These are phyloP conservation scores for Zele albiditarsus DNA, from an alignment of 2,888 invertebrate species.

Conservation along the genomic window DNA sequence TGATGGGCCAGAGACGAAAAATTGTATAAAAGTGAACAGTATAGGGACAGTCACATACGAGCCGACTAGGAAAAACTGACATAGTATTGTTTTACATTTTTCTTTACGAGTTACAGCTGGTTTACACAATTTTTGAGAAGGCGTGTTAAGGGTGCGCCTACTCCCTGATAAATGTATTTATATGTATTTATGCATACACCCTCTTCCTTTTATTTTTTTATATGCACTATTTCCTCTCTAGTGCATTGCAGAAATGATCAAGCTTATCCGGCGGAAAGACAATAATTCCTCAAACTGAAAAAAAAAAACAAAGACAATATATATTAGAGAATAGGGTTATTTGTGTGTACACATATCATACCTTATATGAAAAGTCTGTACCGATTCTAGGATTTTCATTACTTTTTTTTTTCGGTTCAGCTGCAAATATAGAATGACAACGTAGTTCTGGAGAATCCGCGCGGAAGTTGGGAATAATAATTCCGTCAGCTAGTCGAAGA, in stretches of 20 bases:
- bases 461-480: conserved; percentile 56
- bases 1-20: conserved; percentile 41
- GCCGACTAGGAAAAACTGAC: conserved; percentile 12
- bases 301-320: neutral
- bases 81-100: conserved; percentile 53
- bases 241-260: conserved; percentile 11
- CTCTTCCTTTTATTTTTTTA: neutral
- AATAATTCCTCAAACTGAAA: neutral
- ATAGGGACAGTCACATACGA: conserved; percentile 31
- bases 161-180: neutral
- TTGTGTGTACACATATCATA: neutral
- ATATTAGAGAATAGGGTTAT: neutral
- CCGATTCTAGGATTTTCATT: neutral
- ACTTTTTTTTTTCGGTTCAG: neutral
- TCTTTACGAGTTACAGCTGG: conserved; percentile 54
- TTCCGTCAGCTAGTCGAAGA: conserved; percentile 52
- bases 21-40: conserved; percentile 28
- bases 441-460: conserved; percentile 30
- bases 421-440: conserved; percentile 26
- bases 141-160: conserved; percentile 7
- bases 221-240: neutral
- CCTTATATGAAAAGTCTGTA: neutral
- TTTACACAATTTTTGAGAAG: conserved; percentile 26
- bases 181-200: neutral
- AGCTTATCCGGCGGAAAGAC: conserved; percentile 8